Evolutionary conservation across 2,888 invertebrate genomes (phyloP).

Genomic region (Nephrotoma appendiculata): DNA sequence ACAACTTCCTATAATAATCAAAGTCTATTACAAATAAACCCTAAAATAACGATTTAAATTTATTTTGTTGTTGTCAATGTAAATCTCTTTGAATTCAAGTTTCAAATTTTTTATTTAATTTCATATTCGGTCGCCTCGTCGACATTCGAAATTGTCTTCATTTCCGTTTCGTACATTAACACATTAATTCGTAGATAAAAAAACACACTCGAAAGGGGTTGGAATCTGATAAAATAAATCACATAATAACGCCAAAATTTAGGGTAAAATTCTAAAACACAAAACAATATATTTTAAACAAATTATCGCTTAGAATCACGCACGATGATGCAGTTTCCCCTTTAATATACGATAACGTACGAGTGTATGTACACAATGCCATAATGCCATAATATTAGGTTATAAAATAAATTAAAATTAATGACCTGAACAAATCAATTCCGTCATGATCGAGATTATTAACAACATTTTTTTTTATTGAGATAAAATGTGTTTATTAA

Average conservation of each 20-base stretch:
- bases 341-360: neutral
- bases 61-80: no score
- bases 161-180: no score
- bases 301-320: neutral
- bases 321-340: neutral
- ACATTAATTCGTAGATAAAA: no score
- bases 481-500: neutral
- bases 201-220: neutral
- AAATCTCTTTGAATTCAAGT: no score
- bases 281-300: neutral
- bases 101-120: no score
- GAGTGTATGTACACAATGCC: neutral
- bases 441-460: neutral
- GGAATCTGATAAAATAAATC: neutral
- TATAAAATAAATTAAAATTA: neutral
- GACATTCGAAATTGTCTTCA: no score
- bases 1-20: no score
- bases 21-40: no score
- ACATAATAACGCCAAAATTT: neutral
- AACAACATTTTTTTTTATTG: neutral
- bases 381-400: neutral
- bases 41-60: no score
- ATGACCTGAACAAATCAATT: neutral
- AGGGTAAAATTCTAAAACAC: neutral
- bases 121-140: no score